Conservation (phyloP, 2,888 invertebrate genomes). For the Chironomus riparius region DNA sequence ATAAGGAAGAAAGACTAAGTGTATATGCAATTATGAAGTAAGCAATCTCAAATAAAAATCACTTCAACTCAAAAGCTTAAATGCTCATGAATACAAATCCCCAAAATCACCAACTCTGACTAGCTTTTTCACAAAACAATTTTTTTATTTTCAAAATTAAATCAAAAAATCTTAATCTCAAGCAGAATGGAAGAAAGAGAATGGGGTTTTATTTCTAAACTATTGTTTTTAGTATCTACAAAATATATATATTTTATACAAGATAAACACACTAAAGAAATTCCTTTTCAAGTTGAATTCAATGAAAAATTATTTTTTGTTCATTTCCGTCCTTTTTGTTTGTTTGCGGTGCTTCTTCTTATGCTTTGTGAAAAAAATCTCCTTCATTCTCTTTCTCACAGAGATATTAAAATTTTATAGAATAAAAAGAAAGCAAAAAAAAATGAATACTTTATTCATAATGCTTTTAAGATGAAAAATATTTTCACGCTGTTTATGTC, state of each 20-base stretch:
- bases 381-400: neutral
- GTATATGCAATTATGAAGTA: too few relatives aligned
- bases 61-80: too few relatives aligned
- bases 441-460: conserved; percentile 22
- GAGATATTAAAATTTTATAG: conserved; percentile 1
- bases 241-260: neutral
- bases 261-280: neutral
- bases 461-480: conserved; percentile 13
- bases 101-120: too few relatives aligned
- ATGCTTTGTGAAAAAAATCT: neutral
- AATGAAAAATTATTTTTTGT: neutral
- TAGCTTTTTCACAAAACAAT: too few relatives aligned
- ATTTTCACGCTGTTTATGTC: conserved; percentile 22
- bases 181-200: neutral
- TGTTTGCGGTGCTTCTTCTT: neutral
- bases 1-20: too few relatives aligned
- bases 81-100: too few relatives aligned
- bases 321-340: neutral
- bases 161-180: neutral
- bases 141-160: conserved; percentile 9
- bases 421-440: neutral
- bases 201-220: neutral
- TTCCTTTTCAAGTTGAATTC: neutral
- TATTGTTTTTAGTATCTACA: neutral
- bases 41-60: too few relatives aligned